Conservation (phyloP, 1,140 invertebrate species). For the Lepidurus arcticus region DNA sequence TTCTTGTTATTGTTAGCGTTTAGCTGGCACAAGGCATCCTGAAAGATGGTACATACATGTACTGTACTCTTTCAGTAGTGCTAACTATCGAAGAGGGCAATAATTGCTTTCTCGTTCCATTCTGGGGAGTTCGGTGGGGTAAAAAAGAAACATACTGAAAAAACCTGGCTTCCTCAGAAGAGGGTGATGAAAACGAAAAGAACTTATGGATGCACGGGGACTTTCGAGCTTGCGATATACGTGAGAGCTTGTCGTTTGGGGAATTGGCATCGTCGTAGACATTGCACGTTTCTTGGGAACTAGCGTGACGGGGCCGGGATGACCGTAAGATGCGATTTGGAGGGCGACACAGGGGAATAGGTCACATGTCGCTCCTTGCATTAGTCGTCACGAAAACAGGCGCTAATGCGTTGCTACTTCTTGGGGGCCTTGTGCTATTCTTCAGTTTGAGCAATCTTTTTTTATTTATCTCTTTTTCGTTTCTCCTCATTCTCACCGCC, state of each 20-base stretch:
- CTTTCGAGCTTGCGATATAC: neutral
- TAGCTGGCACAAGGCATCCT: neutral
- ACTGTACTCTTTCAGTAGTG: too few relatives aligned
- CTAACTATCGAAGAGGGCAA: neutral
- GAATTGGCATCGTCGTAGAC: slow-evolving; percentile 21
- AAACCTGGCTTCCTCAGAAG: neutral
- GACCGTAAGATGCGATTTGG: neutral
- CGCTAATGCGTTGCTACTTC: neutral
- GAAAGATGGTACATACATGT: neutral
- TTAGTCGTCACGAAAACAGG: neutral
- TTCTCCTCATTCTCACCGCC: neutral
- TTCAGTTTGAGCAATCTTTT: neutral
- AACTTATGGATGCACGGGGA: neutral
- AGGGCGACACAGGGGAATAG: slow-evolving; percentile 3
- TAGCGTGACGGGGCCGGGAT: neutral
- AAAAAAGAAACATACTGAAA: neutral
- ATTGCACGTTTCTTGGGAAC: neutral
- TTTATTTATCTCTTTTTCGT: neutral
- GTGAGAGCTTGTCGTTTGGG: slow-evolving; percentile 12
- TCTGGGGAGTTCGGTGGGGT: neutral
- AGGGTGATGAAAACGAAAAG: slow-evolving; percentile 10
- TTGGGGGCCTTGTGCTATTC: neutral
- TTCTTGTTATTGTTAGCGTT: neutral
- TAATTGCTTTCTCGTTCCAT: slow-evolving; percentile 15
- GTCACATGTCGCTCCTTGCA: neutral